Conservation (phyloP, 2,113 vertebrate species). For the Oceanodroma tethys region DNA sequence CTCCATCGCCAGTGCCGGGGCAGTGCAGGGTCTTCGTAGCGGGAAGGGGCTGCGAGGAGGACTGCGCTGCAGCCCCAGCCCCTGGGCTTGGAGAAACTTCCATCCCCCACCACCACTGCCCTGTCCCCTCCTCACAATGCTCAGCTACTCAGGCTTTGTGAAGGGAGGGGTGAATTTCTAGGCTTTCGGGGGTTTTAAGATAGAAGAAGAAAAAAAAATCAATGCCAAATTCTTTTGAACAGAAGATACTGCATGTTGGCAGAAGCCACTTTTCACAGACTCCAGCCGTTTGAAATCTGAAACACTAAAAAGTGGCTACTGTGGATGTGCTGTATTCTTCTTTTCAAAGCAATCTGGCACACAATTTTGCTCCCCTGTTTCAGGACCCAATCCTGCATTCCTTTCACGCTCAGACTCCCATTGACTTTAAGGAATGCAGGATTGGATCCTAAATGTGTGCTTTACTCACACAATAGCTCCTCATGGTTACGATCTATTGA, state of each 20-base stretch:
- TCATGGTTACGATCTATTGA: constrained; percentile 52
- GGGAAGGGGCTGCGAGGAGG: background rate
- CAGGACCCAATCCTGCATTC: constrained; percentile 60
- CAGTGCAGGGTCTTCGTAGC: rapidly evolving
- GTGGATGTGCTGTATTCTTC: constrained; percentile 57
- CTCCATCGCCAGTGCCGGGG: rapidly evolving
- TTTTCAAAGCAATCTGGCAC: constrained; percentile 64
- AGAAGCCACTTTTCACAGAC: constrained; percentile 58
- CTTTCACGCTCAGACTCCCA: constrained; percentile 62
- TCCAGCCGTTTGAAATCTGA: constrained; percentile 55
- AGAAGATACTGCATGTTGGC: constrained; percentile 53
- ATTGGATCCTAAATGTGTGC: constrained; percentile 59
- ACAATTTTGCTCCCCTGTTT: constrained; percentile 33
- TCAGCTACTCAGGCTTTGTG: background rate
- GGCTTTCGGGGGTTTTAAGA: constrained; percentile 13
- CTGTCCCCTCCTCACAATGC: background rate
- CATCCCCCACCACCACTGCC: background rate
- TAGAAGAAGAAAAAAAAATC: background rate
- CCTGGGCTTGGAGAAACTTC: background rate
- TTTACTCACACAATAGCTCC: constrained; percentile 53
- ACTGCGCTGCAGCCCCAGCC: background rate
- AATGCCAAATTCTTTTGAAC: constrained; percentile 49
- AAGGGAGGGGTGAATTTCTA: constrained; percentile 9
- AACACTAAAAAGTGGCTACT: constrained; percentile 58
- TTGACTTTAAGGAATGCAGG: constrained; percentile 65